Evolutionary conservation across 1,140 invertebrate species (phyloP).

Genomic region (Platyura marginata): DNA sequence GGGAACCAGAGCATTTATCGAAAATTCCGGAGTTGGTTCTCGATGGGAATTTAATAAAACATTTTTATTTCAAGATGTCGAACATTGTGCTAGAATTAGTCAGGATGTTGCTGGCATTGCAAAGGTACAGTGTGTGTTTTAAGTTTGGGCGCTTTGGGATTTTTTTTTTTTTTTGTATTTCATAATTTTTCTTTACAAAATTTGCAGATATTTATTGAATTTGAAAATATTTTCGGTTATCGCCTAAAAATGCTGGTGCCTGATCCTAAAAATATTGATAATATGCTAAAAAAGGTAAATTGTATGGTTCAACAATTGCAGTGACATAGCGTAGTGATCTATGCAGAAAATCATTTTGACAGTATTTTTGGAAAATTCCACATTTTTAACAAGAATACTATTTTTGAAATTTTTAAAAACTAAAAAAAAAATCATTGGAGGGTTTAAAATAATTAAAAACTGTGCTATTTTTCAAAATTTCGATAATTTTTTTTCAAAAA

Average conservation of each 20-base stretch:
- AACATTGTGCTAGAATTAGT: slow-evolving; percentile 67
- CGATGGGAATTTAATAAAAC: slow-evolving; percentile 82
- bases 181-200: too few species aligned
- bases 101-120: slow-evolving; percentile 54
- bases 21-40: slow-evolving; percentile 56
- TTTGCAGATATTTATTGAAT: slow-evolving; percentile 60
- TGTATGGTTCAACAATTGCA: too few species aligned
- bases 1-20: slow-evolving; percentile 57
- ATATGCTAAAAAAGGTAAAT: slow-evolving; percentile 40
- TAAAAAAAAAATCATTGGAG: too few species aligned
- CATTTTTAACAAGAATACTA: too few species aligned
- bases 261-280: slow-evolving; percentile 67
- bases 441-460: too few species aligned
- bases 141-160: not conserved
- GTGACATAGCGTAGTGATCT: too few species aligned
- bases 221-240: slow-evolving; percentile 73
- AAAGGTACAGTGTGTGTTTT: slow-evolving; percentile 27
- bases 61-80: slow-evolving; percentile 59
- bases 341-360: too few species aligned
- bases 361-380: too few species aligned
- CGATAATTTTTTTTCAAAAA: too few species aligned
- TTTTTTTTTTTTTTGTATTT: slow-evolving; percentile 1
- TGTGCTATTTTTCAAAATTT: too few species aligned
- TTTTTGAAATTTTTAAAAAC: too few species aligned
- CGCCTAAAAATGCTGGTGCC: slow-evolving; percentile 71